These are phyloP conservation scores for Nysson spinosus DNA, from an alignment of 2,888 invertebrate species.

Conservation along the genomic window DNA sequence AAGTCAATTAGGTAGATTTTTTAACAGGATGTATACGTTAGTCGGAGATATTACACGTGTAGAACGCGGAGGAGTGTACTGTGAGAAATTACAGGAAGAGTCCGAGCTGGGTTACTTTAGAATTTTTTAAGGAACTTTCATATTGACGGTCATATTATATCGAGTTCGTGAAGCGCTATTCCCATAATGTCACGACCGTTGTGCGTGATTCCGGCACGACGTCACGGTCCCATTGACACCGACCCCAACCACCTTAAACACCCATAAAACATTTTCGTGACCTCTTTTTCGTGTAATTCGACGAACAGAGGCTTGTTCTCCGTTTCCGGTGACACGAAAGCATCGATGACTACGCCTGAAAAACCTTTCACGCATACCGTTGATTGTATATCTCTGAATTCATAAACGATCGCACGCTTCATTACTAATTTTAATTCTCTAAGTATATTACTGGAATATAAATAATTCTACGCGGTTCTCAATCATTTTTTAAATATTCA, in stretches of 20 bases:
- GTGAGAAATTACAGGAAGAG: neutral
- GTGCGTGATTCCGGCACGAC: constrained; percentile 73
- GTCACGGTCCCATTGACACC: constrained; percentile 74
- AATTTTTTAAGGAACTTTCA: neutral
- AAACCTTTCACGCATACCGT: constrained; percentile 42
- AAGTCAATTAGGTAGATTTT: no score
- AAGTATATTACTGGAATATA: constrained; percentile 10
- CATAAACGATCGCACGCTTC: constrained; percentile 26
- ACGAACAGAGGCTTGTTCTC: constrained; percentile 47
- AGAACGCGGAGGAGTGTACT: no score
- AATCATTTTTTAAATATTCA: no score
- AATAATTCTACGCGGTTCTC: constrained; percentile 29
- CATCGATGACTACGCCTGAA: constrained; percentile 35
- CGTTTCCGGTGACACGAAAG: constrained; percentile 55
- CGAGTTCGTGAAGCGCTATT: constrained; percentile 36
- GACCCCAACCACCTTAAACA: constrained; percentile 59
- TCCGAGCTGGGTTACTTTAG: neutral
- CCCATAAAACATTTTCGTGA: constrained; percentile 63
- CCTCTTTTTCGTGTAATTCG: constrained; percentile 55
- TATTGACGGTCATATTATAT: constrained; percentile 16
- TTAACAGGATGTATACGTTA: no score
- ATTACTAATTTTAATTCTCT: constrained; percentile 32
- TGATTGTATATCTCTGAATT: constrained; percentile 27
- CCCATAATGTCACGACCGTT: constrained; percentile 63
- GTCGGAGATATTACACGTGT: no score